These are phyloP conservation scores for Orestias chungarensis DNA, from an alignment of 2,797 vertebrate species.

Conservation along the genomic window DNA sequence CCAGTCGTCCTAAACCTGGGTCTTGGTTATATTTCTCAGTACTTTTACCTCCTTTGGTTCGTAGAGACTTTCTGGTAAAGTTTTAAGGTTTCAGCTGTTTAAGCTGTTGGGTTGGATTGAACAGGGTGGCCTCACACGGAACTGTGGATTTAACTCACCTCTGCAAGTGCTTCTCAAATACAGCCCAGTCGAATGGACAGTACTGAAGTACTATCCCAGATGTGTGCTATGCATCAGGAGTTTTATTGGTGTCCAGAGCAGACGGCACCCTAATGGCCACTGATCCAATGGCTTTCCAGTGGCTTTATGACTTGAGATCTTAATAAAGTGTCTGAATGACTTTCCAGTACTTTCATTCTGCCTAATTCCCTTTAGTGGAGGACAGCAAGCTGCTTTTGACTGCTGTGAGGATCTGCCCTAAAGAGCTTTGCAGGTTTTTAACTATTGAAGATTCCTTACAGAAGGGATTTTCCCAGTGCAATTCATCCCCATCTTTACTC, in stretches of 20 bases:
- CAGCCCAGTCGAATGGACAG: conserved; percentile 25
- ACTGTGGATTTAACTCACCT: conserved; percentile 39
- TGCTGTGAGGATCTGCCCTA: conserved; percentile 55
- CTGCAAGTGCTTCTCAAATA: conserved; percentile 45
- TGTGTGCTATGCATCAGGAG: conserved; percentile 56
- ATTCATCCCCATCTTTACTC: conserved; percentile 60
- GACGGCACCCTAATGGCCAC: conserved; percentile 49
- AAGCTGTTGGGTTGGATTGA: conserved; percentile 21
- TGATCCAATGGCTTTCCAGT: conserved; percentile 65
- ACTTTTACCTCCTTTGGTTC: conserved; percentile 27
- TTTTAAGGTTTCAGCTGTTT: conserved; percentile 36
- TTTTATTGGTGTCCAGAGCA: conserved; percentile 60
- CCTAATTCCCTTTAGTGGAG: conserved; percentile 47
- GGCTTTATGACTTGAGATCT: conserved; percentile 75
- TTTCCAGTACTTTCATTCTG: conserved; percentile 63
- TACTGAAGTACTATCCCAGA: conserved; percentile 66
- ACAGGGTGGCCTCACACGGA: conserved; percentile 18
- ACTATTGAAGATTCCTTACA: conserved; percentile 60
- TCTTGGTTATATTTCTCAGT: neutral
- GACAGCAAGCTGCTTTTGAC: conserved; percentile 34
- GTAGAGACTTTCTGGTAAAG: conserved; percentile 31
- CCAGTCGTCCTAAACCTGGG: neutral
- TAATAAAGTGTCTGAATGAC: conserved; percentile 76
- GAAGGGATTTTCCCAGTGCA: conserved; percentile 65
- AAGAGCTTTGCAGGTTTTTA: conserved; percentile 76